phyloP scores from a whole-genome alignment of 2,888 invertebrate species.

The Drosophila emarginata region DNA sequence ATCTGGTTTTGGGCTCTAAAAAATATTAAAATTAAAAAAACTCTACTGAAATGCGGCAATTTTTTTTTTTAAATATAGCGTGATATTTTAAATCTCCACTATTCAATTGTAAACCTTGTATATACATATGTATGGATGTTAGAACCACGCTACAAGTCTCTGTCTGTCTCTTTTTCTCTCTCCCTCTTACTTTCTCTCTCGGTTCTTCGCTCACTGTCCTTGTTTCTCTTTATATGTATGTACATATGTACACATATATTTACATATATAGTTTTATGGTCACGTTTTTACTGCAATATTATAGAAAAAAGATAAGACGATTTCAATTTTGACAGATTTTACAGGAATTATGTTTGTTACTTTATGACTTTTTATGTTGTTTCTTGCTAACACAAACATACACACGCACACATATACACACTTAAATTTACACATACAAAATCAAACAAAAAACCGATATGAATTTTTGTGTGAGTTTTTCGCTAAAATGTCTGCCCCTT shows the following conservation, averaged over 20 bases:
- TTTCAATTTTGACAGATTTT: background rate
- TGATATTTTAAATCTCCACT: background rate
- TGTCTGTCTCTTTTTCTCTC: constrained; percentile 4
- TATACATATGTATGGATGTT: background rate
- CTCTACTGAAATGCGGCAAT: constrained; percentile 3
- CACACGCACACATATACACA: constrained; percentile 24
- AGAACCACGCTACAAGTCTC: background rate
- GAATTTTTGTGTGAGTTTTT: constrained; percentile 71
- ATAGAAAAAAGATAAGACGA: background rate
- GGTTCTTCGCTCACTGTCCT: background rate
- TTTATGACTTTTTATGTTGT: constrained; percentile 18
- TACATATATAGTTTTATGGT: background rate
- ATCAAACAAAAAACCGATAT: constrained; percentile 27
- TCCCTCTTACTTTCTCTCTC: constrained; percentile 18
- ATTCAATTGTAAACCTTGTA: background rate
- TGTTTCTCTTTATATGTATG: background rate
- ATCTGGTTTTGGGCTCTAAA: constrained; percentile 9
- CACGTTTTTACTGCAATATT: background rate
- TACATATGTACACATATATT: too few relatives aligned
- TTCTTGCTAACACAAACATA: constrained; percentile 21
- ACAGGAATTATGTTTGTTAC: constrained; percentile 11
- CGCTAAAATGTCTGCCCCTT: constrained; percentile 81
- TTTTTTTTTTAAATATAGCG: background rate
- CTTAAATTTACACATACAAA: constrained; percentile 38
- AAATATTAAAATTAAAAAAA: background rate